Evolutionary conservation across 2,113 vertebrate genomes (phyloP).

Genomic region (Myocastor coypus): DNA sequence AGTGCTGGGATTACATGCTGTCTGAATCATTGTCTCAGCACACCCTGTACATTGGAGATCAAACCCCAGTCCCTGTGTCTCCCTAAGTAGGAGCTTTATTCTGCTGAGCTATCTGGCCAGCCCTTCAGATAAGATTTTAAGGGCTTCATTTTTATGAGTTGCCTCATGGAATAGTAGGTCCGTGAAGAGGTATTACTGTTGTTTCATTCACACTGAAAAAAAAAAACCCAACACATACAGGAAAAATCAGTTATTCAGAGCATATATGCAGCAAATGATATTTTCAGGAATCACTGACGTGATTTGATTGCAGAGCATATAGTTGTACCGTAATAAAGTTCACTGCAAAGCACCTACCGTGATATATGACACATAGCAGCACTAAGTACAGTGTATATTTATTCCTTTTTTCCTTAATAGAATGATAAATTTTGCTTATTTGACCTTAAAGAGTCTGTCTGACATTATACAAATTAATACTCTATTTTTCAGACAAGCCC

Average conservation of each 20-base stretch:
- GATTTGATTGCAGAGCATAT: not conserved
- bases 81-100: too few relatives aligned
- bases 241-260: not conserved
- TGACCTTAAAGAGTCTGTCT: not conserved
- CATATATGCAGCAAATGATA: not conserved
- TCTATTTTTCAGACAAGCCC: not conserved
- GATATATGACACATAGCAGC: not conserved
- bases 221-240: not conserved
- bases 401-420: not conserved
- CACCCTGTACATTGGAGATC: too few relatives aligned
- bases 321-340: not conserved
- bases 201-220: conserved; percentile 34
- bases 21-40: too few relatives aligned
- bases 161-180: not conserved
- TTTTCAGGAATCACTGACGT: not conserved
- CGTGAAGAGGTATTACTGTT: not conserved
- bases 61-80: too few relatives aligned
- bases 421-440: conserved; percentile 37
- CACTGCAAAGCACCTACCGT: not conserved
- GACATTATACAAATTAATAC: not conserved
- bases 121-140: conserved; percentile 13
- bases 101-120: too few relatives aligned
- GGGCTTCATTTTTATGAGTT: conserved; percentile 29
- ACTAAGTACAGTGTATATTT: not conserved
- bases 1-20: too few relatives aligned